Conservation (phyloP, 2,113 vertebrate species). For the Otis tarda region DNA sequence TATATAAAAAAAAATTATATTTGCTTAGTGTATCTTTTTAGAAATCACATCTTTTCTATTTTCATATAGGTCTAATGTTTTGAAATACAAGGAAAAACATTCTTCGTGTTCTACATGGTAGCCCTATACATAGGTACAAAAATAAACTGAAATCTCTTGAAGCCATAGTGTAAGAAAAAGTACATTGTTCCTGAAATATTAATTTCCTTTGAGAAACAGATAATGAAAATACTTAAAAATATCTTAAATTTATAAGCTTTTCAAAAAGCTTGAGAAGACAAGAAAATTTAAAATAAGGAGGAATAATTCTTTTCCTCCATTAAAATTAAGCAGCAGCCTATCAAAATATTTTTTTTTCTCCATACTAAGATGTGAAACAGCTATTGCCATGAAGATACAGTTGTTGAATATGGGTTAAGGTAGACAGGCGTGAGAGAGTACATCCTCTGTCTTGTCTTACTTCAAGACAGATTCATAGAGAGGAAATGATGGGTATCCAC, state of each 20-base stretch:
- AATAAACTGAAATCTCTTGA: neutral
- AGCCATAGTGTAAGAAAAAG: neutral
- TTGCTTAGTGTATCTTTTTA: neutral
- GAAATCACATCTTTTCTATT: neutral
- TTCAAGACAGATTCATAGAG: neutral
- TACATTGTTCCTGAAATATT: neutral
- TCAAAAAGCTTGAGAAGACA: neutral
- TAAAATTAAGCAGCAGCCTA: neutral
- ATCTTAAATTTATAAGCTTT: neutral
- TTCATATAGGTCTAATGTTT: neutral
- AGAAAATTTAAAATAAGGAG: neutral
- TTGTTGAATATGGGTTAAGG: neutral
- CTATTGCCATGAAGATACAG: neutral
- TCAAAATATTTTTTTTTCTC: neutral
- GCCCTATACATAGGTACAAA: neutral
- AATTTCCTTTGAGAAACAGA: neutral
- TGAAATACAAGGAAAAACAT: neutral
- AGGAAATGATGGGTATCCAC: neutral
- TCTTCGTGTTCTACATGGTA: neutral
- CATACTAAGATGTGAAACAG: neutral
- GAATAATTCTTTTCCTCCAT: neutral
- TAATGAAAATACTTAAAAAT: neutral
- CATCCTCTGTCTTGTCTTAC: neutral
- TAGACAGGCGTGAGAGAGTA: neutral
- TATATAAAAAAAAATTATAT: neutral